Base-by-base conservation (phyloP, 1,140 invertebrate species). In the Heliconius congener region DNA sequence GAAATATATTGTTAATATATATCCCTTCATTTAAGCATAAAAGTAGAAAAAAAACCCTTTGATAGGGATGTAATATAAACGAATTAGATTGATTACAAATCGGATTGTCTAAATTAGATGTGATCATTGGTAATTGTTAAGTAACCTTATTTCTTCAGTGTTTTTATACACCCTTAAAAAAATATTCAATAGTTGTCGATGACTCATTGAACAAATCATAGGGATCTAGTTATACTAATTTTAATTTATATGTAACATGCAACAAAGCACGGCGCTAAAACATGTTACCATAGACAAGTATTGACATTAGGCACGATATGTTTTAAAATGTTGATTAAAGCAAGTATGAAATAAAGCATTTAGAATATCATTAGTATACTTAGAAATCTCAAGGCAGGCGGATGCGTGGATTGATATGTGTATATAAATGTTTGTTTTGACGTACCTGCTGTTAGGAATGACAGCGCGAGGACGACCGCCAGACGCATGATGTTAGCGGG, bases 371-470 rank as follows among this genome's bases (percentile, higher is more conserved):
- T 9, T 27, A 66, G 9, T 13, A 66, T 13, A 66, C 60, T 66
- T 66, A 13, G 27, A 66, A 66, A 66, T 66, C 11, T 66, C 27
- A 66, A 66, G 23, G 1, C 27, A 66, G 60, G 5, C 60, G 11
- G 16, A 66, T 66, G 23, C 11, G 42, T 30, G 55, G 27, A 42
- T 9, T 30, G 16, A 46, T 76, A 70, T 46, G 66, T 27, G 11
- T 71, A 50, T 19, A 13, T 13, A 78, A 81, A 83, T 76, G 72
- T 83, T 81, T 83, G 70, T 89, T 90, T 88, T 88, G 84, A 93
- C 93, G 77, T 92, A 94, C 93, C 91, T 90, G 88, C 82, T 70
- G 83, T 82, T 73, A 93, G 81, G 76, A 93, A 85, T 87, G 88
- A 86, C 82, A 93, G 85, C 83, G 86, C 85, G 87, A 94, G 83